phyloP scores from a whole-genome alignment of 2,888 invertebrate genomes.

The Mactromeris polynyma region DNA sequence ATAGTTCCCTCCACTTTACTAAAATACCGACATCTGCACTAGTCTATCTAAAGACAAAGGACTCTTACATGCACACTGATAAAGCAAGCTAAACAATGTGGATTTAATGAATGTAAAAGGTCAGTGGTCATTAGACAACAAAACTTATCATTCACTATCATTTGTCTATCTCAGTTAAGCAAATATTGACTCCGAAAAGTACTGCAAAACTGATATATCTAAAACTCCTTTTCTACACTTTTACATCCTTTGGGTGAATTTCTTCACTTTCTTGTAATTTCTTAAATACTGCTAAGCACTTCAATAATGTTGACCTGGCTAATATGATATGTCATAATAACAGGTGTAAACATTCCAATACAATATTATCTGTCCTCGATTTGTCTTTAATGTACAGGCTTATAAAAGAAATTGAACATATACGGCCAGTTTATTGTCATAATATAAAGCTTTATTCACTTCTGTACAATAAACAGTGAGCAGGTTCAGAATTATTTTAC shows the following conservation, averaged over 20 bases:
- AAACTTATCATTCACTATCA: neutral
- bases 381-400: neutral
- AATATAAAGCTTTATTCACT: neutral
- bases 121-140: conserved; percentile 9
- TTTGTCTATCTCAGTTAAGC: neutral
- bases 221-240: neutral
- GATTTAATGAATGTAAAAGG: neutral
- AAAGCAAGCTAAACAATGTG: neutral
- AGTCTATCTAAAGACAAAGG: neutral
- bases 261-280: neutral
- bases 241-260: neutral
- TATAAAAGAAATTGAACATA: neutral
- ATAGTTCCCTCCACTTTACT: neutral
- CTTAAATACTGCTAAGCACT: neutral
- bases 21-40: neutral
- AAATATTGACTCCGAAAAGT: neutral
- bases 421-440: neutral
- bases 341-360: neutral
- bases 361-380: neutral
- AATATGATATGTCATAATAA: conserved; percentile 8
- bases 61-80: conserved; percentile 4
- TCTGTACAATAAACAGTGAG: neutral
- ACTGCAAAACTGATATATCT: neutral
- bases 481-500: neutral
- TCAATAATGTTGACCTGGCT: neutral